Conservation (phyloP, 2,113 vertebrate species). For the Turdus rufiventris region DNA sequence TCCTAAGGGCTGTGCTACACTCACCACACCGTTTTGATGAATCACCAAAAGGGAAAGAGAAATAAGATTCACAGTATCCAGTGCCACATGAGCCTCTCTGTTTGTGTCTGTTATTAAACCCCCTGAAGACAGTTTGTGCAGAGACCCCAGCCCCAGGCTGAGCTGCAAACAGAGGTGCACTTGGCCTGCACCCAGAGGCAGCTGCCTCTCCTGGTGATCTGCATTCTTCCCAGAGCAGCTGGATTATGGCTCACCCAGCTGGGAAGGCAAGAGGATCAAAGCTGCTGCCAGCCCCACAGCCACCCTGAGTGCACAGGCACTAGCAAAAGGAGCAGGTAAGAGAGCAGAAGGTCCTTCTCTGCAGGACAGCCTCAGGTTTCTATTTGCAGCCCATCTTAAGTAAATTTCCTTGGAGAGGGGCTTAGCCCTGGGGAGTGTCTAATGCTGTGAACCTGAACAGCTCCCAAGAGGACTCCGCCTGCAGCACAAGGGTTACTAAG, state of each 20-base stretch:
- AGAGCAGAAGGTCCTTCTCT: neutral
- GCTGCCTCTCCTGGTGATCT: neutral
- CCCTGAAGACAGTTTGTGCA: neutral
- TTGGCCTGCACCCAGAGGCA: rapidly evolving
- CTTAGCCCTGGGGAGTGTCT: rapidly evolving
- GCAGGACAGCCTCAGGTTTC: neutral
- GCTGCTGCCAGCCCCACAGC: neutral
- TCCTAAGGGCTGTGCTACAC: neutral
- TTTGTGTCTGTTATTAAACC: neutral
- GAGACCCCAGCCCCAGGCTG: neutral
- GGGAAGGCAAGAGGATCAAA: neutral
- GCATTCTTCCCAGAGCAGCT: neutral
- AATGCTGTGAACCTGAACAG: neutral
- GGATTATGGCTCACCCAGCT: neutral
- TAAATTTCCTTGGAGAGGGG: neutral
- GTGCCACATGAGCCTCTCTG: neutral
- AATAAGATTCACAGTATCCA: neutral
- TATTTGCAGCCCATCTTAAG: neutral
- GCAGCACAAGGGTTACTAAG: neutral
- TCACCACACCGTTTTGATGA: neutral
- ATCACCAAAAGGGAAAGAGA: neutral
- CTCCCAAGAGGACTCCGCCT: neutral
- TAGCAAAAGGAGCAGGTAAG: neutral
- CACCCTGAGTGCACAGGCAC: no score
- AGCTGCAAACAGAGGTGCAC: neutral